phyloP scores from a whole-genome alignment of 2,113 vertebrate species.

The Pipra filicauda region DNA sequence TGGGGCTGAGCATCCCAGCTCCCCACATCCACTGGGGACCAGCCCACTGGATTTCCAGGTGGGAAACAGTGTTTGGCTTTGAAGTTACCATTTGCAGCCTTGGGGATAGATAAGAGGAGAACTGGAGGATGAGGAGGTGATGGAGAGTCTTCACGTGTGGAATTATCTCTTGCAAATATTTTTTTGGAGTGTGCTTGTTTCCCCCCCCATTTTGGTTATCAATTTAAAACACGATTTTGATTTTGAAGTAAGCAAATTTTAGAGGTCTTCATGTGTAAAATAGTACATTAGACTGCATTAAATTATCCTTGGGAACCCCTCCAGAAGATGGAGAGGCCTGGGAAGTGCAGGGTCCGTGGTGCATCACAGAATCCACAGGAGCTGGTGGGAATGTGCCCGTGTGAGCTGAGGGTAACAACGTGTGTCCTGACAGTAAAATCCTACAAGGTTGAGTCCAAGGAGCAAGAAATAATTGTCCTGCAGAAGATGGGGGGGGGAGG shows the following conservation, averaged over 20 bases:
- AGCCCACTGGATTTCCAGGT: neutral
- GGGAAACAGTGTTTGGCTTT: neutral
- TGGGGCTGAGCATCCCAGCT: neutral
- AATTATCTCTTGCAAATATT: neutral
- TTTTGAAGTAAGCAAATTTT: neutral
- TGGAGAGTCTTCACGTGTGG: neutral
- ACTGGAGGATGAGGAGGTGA: neutral
- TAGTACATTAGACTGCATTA: neutral
- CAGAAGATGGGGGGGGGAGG: no score
- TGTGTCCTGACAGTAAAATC: neutral
- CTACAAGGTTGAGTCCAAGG: neutral
- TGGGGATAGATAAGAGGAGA: neutral
- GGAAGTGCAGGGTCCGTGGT: rapidly evolving
- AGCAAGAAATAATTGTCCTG: neutral
- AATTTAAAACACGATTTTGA: neutral
- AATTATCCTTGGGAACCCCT: neutral
- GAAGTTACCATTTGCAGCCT: neutral
- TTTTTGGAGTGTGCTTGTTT: neutral
- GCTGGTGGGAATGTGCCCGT: rapidly evolving
- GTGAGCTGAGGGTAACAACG: rapidly evolving
- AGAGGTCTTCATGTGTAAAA: neutral
- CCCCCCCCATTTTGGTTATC: neutral
- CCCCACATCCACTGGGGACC: neutral
- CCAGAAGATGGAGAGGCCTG: neutral
- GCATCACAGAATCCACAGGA: rapidly evolving